Conservation (phyloP, 2,113 vertebrate species). For the Campylomormyrus numenius region DNA sequence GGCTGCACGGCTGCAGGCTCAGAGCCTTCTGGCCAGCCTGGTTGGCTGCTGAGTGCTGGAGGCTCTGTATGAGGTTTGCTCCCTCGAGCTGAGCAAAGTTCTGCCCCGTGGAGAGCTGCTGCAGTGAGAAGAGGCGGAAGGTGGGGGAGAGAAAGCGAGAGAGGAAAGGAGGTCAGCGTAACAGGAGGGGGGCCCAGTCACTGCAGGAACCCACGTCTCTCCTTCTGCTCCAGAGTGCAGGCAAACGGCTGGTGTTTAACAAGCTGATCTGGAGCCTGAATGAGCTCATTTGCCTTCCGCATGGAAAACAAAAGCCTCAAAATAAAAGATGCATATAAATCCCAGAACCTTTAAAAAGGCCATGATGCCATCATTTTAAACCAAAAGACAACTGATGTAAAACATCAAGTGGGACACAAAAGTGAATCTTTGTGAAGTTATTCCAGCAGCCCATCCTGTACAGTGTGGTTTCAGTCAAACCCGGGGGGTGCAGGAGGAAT, state of each 20-base stretch:
- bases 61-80: slow-evolving; percentile 45
- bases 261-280: slow-evolving; percentile 29
- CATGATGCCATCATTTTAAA: background rate
- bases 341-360: background rate
- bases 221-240: slow-evolving; percentile 38
- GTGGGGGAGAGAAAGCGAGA: background rate
- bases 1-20: slow-evolving; percentile 33
- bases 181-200: background rate
- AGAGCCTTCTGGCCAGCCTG: slow-evolving; percentile 32
- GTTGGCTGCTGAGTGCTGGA: slow-evolving; percentile 54
- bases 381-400: background rate
- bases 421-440: background rate
- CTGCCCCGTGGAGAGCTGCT: slow-evolving; percentile 56
- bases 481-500: slow-evolving; percentile 2
- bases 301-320: background rate
- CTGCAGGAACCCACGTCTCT: slow-evolving; percentile 26
- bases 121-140: slow-evolving; percentile 19
- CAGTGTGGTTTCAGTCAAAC: background rate
- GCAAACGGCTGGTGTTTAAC: slow-evolving; percentile 35
- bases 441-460: slow-evolving; percentile 21
- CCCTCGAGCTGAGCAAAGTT: slow-evolving; percentile 56
- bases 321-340: background rate
- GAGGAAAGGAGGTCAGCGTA: slow-evolving; percentile 7
- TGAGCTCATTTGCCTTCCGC: slow-evolving; percentile 3
- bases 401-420: background rate